These are phyloP conservation scores for Grapholita molesta DNA, from an alignment of 1,140 invertebrate genomes.

Conservation along the genomic window DNA sequence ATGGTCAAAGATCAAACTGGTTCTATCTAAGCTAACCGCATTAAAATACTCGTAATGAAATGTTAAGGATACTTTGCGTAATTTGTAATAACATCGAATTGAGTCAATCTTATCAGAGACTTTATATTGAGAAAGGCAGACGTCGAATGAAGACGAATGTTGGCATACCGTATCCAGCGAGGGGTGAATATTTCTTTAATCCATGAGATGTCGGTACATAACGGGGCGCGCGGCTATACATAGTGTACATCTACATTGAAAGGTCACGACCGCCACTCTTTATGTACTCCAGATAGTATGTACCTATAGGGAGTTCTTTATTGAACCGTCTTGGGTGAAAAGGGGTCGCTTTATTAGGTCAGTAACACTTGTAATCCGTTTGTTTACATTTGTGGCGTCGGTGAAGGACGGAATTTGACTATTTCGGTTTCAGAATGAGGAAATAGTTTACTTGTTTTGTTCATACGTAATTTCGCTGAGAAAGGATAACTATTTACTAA, in stretches of 20 bases:
- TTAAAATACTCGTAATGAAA: background rate
- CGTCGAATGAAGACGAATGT: background rate
- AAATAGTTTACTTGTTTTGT: background rate
- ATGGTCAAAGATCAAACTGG: background rate
- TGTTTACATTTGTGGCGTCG: constrained; percentile 63
- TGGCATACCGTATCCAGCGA: constrained; percentile 35
- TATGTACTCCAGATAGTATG: constrained; percentile 69
- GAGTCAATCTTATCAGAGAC: background rate
- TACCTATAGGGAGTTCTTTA: constrained; percentile 75
- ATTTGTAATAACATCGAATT: background rate
- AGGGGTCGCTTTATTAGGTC: constrained; percentile 76
- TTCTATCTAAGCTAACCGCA: background rate
- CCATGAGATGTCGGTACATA: constrained; percentile 48
- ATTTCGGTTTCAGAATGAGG: background rate
- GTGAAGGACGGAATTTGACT: constrained; percentile 1
- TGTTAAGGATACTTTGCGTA: background rate
- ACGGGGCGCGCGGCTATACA: constrained; percentile 60
- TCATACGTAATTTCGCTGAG: too few species aligned
- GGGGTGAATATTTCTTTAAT: constrained; percentile 56
- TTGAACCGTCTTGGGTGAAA: constrained; percentile 72
- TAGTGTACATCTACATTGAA: constrained; percentile 61
- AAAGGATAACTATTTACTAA: too few species aligned
- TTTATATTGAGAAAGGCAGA: background rate
- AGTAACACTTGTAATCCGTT: constrained; percentile 72
- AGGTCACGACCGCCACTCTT: constrained; percentile 73